These are phyloP conservation scores for Zaprionus vittiger DNA, from an alignment of 1,140 invertebrate genomes.

Conservation along the genomic window DNA sequence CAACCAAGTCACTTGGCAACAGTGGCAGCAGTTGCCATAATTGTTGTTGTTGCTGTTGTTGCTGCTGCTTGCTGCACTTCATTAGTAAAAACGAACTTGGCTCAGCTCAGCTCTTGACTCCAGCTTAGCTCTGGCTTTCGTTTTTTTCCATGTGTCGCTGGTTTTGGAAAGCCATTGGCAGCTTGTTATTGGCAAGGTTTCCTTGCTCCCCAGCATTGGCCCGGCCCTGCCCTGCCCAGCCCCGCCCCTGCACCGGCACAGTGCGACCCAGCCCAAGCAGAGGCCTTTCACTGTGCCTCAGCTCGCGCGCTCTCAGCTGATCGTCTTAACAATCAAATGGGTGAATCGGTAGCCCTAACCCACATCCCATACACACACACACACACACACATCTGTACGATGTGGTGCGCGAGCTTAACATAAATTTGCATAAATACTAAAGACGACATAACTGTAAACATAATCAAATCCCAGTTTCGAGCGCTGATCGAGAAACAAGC, in stretches of 20 bases:
- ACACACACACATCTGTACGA: not conserved
- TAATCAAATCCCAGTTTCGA: conserved; percentile 56
- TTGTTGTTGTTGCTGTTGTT: conserved; percentile 23
- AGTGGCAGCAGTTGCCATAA: conserved; percentile 46
- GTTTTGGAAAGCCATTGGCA: conserved; percentile 63
- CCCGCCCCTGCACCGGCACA: not conserved
- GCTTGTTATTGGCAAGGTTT: conserved; percentile 72
- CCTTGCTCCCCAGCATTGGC: conserved; percentile 29
- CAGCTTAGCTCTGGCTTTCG: conserved; percentile 38
- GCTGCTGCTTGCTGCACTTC: conserved; percentile 46
- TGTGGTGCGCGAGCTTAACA: conserved; percentile 55
- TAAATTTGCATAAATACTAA: conserved; percentile 76
- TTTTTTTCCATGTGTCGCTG: conserved; percentile 54
- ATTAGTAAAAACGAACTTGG: conserved; percentile 59
- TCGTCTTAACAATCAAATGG: conserved; percentile 67
- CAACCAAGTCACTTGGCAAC: conserved; percentile 45
- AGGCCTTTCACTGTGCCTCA: conserved; percentile 63
- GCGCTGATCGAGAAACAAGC: conserved; percentile 51
- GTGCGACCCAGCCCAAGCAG: not conserved
- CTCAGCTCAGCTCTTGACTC: not conserved
- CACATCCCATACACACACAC: conserved; percentile 23
- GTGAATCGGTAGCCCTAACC: conserved; percentile 46
- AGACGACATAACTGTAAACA: conserved; percentile 76
- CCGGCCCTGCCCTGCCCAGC: not conserved
- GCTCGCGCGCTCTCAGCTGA: not conserved